Percentiles rank a stretch among this genome's conserved stretches.
Conservation (phyloP, 2,888 invertebrate species). For the Antheraea yamamai region DNA sequence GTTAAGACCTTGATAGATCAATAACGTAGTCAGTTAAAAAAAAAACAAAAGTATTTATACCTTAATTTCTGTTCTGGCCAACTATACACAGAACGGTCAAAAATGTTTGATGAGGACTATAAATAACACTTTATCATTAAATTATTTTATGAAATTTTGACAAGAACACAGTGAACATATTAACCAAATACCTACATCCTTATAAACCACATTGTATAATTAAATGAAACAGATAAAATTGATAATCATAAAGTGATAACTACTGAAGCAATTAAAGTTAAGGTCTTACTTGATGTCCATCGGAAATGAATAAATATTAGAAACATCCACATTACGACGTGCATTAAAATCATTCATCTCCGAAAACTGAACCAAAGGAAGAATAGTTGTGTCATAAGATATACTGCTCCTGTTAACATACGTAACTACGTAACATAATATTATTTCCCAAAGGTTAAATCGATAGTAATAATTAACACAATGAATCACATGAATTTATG, state of each 20-base stretch:
- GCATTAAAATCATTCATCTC: constrained; percentile 17
- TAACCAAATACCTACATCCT: neutral
- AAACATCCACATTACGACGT: neutral
- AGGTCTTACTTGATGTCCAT: constrained; percentile 49
- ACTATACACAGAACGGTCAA: no score
- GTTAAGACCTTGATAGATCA: no score
- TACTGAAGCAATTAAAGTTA: neutral
- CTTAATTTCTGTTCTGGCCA: no score
- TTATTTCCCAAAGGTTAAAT: neutral
- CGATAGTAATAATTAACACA: neutral
- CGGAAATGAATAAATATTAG: constrained; percentile 5
- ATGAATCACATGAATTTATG: no score
- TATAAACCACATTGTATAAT: neutral
- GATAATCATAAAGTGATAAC: neutral
- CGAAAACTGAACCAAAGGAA: constrained; percentile 63
- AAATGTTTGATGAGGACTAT: no score
- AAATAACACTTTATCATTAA: neutral
- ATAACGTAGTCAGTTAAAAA: no score
- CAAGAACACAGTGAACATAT: neutral
- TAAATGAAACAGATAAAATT: neutral
- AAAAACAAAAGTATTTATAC: no score
- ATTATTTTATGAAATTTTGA: neutral
- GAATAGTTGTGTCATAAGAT: constrained; percentile 51
- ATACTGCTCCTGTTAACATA: constrained; percentile 38
- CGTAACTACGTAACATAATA: neutral